Percentiles rank a stretch among this genome's conserved stretches.
Evolutionary conservation across 2,113 vertebrate species (phyloP).

Genomic region (Xiphias gladius): DNA sequence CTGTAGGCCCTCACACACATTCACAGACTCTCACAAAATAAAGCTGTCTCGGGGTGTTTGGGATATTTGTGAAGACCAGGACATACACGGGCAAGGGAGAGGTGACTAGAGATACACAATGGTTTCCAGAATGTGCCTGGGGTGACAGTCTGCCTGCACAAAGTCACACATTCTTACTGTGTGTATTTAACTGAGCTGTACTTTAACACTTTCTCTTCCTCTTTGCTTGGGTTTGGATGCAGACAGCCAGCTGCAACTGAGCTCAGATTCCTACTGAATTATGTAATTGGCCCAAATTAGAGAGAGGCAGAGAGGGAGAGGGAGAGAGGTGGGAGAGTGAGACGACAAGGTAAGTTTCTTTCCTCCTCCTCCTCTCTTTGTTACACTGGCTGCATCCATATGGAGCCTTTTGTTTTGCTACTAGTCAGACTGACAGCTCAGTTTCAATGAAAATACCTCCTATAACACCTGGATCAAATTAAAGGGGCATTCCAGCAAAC

Average conservation of each 20-base stretch:
- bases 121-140: not conserved
- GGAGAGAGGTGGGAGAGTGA: not conserved
- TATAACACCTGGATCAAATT: not conserved
- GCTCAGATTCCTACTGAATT: slow-evolving; percentile 70
- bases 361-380: slow-evolving; percentile 3
- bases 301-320: not conserved
- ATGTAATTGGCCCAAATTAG: slow-evolving; percentile 65
- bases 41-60: slow-evolving; percentile 16
- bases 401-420: not conserved
- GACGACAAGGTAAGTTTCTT: not conserved
- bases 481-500: not conserved
- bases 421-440: not conserved
- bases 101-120: not conserved
- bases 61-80: slow-evolving; percentile 6
- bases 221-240: slow-evolving; percentile 23
- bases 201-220: slow-evolving; percentile 31
- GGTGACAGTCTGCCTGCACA: slow-evolving; percentile 15
- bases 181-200: slow-evolving; percentile 39
- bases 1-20: not conserved
- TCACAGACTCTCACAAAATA: not conserved
- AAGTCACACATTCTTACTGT: not conserved
- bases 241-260: slow-evolving; percentile 55
- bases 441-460: not conserved
- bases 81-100: slow-evolving; percentile 11
- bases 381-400: not conserved